Conservation (phyloP, 2,888 invertebrate genomes). For the Meteorus cinctellus region DNA sequence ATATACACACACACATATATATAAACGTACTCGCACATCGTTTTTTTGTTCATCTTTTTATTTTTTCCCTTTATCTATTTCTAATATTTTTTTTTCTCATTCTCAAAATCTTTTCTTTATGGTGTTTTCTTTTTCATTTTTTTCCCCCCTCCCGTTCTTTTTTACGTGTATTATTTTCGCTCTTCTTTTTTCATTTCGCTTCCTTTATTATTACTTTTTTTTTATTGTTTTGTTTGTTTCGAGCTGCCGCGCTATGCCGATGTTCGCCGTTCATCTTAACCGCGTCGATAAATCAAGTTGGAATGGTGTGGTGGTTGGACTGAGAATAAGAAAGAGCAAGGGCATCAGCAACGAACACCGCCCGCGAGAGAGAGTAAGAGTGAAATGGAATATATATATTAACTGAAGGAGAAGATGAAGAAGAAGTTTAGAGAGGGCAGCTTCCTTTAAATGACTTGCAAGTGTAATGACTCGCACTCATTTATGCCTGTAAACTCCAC, state of each 20-base stretch:
- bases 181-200: neutral
- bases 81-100: neutral
- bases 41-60: slow-evolving; percentile 12
- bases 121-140: neutral
- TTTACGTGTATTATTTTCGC: too few species aligned
- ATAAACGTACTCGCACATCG: neutral
- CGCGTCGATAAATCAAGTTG: slow-evolving; percentile 45
- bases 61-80: neutral
- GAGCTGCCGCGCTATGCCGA: slow-evolving; percentile 25
- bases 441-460: slow-evolving; percentile 46
- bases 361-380: neutral
- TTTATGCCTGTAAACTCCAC: slow-evolving; percentile 33
- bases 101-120: neutral
- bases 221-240: slow-evolving; percentile 24
- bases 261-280: slow-evolving; percentile 38
- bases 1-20: neutral
- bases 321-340: slow-evolving; percentile 25
- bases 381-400: neutral
- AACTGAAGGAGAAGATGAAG: slow-evolving; percentile 27
- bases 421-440: slow-evolving; percentile 36
- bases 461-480: slow-evolving; percentile 44
- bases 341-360: neutral
- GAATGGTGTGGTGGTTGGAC: slow-evolving; percentile 28
- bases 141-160: slow-evolving; percentile 11
- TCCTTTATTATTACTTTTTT: slow-evolving; percentile 21